Percentiles rank a stretch among this genome's conserved stretches.
Evolutionary conservation across 1,140 invertebrate genomes (phyloP).

Genomic region (Drosophila subobscura): DNA sequence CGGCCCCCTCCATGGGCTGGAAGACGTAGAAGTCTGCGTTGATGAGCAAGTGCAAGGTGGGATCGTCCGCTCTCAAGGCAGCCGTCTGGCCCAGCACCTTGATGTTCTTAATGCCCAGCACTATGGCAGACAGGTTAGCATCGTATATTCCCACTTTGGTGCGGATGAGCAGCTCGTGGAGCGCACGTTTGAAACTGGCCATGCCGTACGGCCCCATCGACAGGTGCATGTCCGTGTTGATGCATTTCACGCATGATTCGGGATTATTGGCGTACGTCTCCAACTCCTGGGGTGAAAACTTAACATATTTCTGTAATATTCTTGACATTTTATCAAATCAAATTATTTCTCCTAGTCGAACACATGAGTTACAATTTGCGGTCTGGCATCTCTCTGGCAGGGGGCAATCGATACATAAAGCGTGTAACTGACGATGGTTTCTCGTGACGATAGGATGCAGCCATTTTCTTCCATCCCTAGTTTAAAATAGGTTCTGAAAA

Average conservation of each 20-base stretch:
- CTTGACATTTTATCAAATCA: constrained; percentile 62
- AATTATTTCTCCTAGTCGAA: constrained; percentile 8
- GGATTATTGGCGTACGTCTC: constrained; percentile 81
- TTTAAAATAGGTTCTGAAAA: no score
- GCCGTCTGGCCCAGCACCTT: constrained; percentile 84
- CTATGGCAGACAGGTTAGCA: constrained; percentile 84
- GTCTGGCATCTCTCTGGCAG: constrained; percentile 12
- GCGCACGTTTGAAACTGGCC: constrained; percentile 83
- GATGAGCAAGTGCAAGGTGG: constrained; percentile 84
- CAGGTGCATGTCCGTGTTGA: constrained; percentile 84
- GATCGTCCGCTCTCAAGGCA: constrained; percentile 84
- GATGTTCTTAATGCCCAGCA: constrained; percentile 86
- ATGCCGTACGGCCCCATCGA: constrained; percentile 85
- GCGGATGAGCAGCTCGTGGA: constrained; percentile 83
- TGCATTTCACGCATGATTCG: constrained; percentile 84
- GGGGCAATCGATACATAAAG: neutral
- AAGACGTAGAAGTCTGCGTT: constrained; percentile 86
- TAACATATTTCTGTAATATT: constrained; percentile 78
- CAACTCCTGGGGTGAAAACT: constrained; percentile 71
- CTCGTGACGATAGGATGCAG: neutral
- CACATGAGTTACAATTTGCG: constrained; percentile 54
- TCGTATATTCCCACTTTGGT: constrained; percentile 84
- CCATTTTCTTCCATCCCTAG: neutral
- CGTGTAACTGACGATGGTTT: neutral
- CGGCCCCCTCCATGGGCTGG: constrained; percentile 84